phyloP scores from a whole-genome alignment of 30 jellyfish, hydroid and myxozoan genomes.

The Hydractinia symbiolongicarpus region DNA sequence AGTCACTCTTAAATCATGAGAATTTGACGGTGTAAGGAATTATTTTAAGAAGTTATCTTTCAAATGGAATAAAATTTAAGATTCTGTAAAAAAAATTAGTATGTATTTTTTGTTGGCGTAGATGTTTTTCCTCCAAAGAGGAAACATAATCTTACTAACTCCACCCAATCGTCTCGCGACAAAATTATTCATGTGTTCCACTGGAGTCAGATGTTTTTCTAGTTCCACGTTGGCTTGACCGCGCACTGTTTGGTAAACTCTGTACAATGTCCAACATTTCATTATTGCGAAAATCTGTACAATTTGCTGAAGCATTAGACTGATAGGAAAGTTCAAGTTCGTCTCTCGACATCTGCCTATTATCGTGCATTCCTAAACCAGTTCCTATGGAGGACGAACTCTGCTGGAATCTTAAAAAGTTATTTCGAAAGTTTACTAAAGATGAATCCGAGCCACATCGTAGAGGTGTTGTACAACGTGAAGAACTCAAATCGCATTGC shows the following conservation, averaged over 20 bases:
- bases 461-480: slow-evolving; percentile 85
- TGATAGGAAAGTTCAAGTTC: slow-evolving; percentile 3
- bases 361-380: background rate
- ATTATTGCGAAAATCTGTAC: background rate
- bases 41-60: no score
- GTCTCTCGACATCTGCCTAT: slow-evolving; percentile 3
- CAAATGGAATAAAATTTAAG: no score
- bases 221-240: slow-evolving; percentile 12
- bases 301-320: background rate
- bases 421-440: slow-evolving; percentile 19
- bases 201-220: slow-evolving; percentile 8
- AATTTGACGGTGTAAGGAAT: no score
- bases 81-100: no score
- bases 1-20: no score
- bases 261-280: slow-evolving; percentile 7
- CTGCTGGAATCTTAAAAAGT: slow-evolving; percentile 27
- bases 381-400: slow-evolving; percentile 27
- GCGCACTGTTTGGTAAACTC: slow-evolving; percentile 13
- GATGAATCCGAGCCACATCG: slow-evolving; percentile 23
- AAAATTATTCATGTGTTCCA: no score
- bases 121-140: no score
- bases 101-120: no score
- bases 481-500: slow-evolving; percentile 74
- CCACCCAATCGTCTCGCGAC: no score
- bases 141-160: no score